phyloP scores from a whole-genome alignment of 2,113 vertebrate species.

The Microtus oregoni region DNA sequence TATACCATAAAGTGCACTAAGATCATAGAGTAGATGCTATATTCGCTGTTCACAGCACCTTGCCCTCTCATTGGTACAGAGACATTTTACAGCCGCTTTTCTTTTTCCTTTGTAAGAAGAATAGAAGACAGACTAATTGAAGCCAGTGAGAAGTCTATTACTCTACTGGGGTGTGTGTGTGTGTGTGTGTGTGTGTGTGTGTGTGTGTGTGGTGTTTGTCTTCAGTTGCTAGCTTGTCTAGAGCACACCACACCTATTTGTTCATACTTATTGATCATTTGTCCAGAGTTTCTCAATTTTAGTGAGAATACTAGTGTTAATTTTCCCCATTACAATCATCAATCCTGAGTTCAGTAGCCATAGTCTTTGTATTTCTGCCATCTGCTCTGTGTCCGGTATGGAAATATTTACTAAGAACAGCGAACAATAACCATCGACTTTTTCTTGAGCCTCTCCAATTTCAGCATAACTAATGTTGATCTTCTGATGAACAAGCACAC shows the following conservation, averaged over 20 bases:
- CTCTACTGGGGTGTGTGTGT: not conserved
- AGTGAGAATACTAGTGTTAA: not conserved
- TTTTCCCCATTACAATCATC: constrained; percentile 35
- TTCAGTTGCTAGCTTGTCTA: not conserved
- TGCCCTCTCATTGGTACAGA: not conserved
- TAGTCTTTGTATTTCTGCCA: not conserved
- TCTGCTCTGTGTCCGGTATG: not conserved
- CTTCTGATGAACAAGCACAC: not conserved
- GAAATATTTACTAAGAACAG: not conserved
- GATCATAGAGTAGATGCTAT: not conserved
- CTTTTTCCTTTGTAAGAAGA: not conserved
- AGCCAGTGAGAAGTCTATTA: not conserved
- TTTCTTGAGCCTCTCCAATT: not conserved
- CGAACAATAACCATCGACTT: not conserved
- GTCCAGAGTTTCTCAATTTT: not conserved
- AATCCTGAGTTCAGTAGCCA: not conserved
- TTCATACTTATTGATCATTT: not conserved
- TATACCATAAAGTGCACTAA: not conserved
- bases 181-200: not conserved
- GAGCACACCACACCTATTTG: not conserved
- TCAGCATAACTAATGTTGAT: not conserved
- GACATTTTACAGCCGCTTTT: not conserved
- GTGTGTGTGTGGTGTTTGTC: not conserved
- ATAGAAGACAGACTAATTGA: not conserved
- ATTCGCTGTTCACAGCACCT: not conserved